A percentile compares a stretch with the other conserved stretches of the same genome.
Conservation (phyloP, 2,888 invertebrate species). For the Clivina fossor region DNA sequence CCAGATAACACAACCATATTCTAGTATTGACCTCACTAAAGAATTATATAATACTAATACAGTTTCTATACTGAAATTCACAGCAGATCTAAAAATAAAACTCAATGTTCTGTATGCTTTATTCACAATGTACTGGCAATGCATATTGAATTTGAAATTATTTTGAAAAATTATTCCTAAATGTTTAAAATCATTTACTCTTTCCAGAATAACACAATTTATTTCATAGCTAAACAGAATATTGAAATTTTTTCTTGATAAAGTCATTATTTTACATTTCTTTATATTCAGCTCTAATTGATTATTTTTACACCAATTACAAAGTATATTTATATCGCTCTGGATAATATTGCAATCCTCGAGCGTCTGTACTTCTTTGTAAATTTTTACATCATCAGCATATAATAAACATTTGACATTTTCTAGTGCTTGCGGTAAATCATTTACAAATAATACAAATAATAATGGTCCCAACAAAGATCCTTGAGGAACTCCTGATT, state of each 20-base stretch:
- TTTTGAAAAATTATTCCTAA: background rate
- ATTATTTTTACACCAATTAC: background rate
- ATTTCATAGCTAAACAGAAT: background rate
- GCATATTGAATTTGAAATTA: background rate
- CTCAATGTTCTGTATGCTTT: constrained; percentile 4
- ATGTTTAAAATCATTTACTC: background rate
- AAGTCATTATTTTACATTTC: constrained; percentile 1
- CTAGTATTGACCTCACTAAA: constrained; percentile 1
- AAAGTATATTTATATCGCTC: background rate
- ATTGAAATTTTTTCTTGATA: background rate
- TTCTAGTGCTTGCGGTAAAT: background rate
- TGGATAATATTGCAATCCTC: background rate
- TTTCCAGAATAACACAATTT: background rate
- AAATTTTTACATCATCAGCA: constrained; percentile 23
- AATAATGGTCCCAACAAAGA: constrained; percentile 6
- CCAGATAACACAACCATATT: constrained; percentile 14
- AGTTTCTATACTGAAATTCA: background rate
- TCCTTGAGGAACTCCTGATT: constrained; percentile 12
- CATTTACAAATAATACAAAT: constrained; percentile 22
- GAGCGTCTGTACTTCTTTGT: background rate
- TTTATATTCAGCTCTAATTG: constrained; percentile 1
- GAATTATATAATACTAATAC: background rate
- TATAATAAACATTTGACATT: constrained; percentile 4
- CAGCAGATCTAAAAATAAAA: constrained; percentile 2
- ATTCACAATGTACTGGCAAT: background rate